Base-by-base conservation (phyloP, 2,888 invertebrate genomes). In the Tachina fera region DNA sequence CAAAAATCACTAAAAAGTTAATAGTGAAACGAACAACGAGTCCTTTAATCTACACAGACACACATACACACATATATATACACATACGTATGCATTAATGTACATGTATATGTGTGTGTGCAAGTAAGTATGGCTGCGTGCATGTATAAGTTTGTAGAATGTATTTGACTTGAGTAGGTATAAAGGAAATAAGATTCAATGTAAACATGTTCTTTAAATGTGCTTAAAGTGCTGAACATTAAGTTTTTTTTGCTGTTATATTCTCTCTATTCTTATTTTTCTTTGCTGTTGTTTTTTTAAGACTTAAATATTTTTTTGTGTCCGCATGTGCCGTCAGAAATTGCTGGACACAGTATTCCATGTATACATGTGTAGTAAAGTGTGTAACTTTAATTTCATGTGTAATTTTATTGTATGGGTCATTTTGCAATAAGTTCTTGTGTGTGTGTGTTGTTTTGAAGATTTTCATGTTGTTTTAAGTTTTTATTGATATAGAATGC, bases 151-250 rank as follows among this genome's bases (percentile, higher is more conserved):
- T 31, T 9, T 45, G 39, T 39, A 41, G 0, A 49, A 61, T 53
- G 22, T 75, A 53, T 47, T 56, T 78, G 61, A 11, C 51, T 71
- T 71, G 41, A 45, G 53, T 51, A 61, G 56, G 43, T 49, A 63
- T 75, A 61, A 68, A 79, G 75, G 58, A 71, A 75, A 79, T 75
- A 84, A 83, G 84, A 79, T 71, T 84, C 79, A 79, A 84, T 74
- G 79, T 84, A 79, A 84, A 84, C 79, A 84, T 75, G 68, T 65
- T 65, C 70, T 63, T 65, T 41, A 75, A 84, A 70, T 79, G 75
- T 75, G 79, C 75, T 78, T 78, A 71, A 83, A 77, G 65, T 76
- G 58, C 60, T 77, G 22, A 71, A 83, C 77, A 83, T 77, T 75
- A 71, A 77, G 65, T 68, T 49, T 45, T 80, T 11, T 49, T 53